Conservation (phyloP, 2,888 invertebrate species). For the Calameuta pallipes region DNA sequence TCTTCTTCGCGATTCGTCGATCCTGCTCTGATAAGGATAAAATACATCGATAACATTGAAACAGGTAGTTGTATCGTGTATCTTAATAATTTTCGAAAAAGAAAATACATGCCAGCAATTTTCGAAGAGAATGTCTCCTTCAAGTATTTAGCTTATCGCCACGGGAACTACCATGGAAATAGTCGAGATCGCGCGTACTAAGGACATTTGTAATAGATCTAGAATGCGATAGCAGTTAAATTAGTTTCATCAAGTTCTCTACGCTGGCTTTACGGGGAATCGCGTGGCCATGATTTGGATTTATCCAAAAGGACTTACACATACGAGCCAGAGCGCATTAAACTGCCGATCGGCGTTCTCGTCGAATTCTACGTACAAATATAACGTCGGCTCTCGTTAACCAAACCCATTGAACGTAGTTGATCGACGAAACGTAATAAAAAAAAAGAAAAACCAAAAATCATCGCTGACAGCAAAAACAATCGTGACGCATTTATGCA, state of each 20-base stretch:
- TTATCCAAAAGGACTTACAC: conserved; percentile 41
- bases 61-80: background rate
- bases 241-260: conserved; percentile 53
- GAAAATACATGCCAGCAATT: background rate
- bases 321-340: conserved; percentile 2
- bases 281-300: conserved; percentile 47
- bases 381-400: conserved; percentile 25
- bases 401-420: background rate
- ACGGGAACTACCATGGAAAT: background rate
- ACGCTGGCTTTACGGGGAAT: conserved; percentile 36
- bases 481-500: background rate
- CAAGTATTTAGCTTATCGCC: background rate
- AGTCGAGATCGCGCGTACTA: conserved; percentile 31
- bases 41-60: background rate
- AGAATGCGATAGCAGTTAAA: conserved; percentile 51
- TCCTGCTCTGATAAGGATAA: background rate
- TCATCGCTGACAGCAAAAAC: background rate
- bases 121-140: background rate
- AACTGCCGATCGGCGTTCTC: background rate
- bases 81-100: background rate
- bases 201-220: conserved; percentile 51
- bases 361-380: conserved; percentile 14
- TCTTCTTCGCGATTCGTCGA: too few relatives aligned
- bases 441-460: background rate
- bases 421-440: background rate